Conservation (phyloP, 2,888 invertebrate genomes). For the Tetragonisca angustula region DNA sequence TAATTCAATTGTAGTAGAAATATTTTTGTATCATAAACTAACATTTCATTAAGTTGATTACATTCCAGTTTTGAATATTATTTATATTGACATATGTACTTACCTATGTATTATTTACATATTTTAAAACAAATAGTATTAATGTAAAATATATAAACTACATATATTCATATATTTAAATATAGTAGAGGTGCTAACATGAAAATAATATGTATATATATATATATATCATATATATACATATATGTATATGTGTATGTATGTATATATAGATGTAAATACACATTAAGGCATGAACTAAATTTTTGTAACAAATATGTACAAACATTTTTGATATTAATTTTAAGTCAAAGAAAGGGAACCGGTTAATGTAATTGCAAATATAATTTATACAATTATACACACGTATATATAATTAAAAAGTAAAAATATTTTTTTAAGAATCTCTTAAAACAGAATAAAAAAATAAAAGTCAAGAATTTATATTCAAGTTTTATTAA, state of each 20-base stretch:
- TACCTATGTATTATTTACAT: constrained; percentile 25
- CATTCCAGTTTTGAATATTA: constrained; percentile 17
- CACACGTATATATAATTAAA: constrained; percentile 24
- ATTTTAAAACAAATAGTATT: constrained; percentile 8
- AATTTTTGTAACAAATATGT: constrained; percentile 43
- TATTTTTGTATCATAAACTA: constrained; percentile 2
- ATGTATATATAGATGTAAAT: constrained; percentile 1
- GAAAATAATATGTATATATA: neutral
- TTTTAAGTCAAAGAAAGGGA: constrained; percentile 18
- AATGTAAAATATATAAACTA: constrained; percentile 33
- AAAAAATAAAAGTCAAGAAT: neutral
- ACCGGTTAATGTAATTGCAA: constrained; percentile 39
- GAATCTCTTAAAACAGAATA: constrained; percentile 5
- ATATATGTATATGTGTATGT: constrained; percentile 2
- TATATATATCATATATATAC: too few relatives aligned
- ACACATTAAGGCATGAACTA: constrained; percentile 11
- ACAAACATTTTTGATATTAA: constrained; percentile 44
- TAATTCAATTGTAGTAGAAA: neutral
- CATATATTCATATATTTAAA: constrained; percentile 4
- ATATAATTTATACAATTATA: constrained; percentile 31
- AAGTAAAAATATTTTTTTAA: constrained; percentile 18
- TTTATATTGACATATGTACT: constrained; percentile 29
- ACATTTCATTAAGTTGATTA: neutral
- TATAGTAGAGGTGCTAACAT: neutral
- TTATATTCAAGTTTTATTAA: constrained; percentile 31